These are phyloP conservation scores for Sander lucioperca DNA, from an alignment of 2,113 vertebrate species.

Conservation along the genomic window DNA sequence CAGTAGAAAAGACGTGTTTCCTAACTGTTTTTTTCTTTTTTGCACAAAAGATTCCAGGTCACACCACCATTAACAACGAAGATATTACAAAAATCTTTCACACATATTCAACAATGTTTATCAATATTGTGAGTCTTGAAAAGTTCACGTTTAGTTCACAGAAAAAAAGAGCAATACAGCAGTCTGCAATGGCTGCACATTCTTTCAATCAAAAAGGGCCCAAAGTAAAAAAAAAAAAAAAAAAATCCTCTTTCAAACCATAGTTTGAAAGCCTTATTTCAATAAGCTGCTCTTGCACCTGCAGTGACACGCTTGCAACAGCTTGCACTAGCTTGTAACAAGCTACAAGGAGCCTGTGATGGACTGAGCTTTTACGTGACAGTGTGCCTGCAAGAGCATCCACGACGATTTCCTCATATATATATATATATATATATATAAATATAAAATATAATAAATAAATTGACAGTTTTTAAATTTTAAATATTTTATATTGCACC, in stretches of 20 bases:
- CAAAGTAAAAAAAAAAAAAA: background rate
- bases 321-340: background rate
- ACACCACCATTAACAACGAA: background rate
- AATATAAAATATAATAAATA: no score
- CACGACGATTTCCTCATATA: background rate
- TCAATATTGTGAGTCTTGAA: background rate
- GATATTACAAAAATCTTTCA: background rate
- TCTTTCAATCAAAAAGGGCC: slow-evolving; percentile 1
- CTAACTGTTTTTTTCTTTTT: no score
- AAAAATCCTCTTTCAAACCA: background rate
- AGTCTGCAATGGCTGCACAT: background rate
- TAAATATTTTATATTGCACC: no score
- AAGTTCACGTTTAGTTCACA: background rate
- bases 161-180: background rate
- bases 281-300: slow-evolving; percentile 44
- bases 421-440: no score
- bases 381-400: background rate
- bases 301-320: slow-evolving; percentile 26
- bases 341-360: background rate
- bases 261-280: background rate
- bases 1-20: background rate
- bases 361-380: slow-evolving; percentile 5
- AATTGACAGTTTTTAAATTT: background rate
- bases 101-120: background rate
- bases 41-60: background rate